Percentiles rank a stretch among this genome's conserved stretches.
phyloP scores from a whole-genome alignment of 2,888 invertebrate species.

The Pandemis heparana region DNA sequence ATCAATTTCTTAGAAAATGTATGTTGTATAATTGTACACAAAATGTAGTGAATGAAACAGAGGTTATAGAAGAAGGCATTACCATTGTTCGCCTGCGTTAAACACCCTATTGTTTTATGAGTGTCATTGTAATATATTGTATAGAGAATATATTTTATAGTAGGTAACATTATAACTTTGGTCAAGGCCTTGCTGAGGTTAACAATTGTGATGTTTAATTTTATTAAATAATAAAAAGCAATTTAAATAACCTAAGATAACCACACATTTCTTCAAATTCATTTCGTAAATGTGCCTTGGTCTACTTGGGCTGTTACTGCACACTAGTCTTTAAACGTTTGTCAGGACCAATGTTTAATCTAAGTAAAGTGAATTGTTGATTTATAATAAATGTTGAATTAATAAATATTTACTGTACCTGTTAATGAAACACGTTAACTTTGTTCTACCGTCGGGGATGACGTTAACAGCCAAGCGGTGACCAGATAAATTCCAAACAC shows the following conservation, averaged over 20 bases:
- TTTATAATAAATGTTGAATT: no score
- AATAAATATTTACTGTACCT: neutral
- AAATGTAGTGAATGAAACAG: conserved; percentile 21
- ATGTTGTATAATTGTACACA: conserved; percentile 11
- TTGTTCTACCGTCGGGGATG: neutral
- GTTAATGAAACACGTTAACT: neutral
- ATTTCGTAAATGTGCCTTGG: no score
- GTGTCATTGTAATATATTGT: conserved; percentile 15
- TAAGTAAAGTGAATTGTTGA: no score
- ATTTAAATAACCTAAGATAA: neutral
- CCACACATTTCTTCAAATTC: no score
- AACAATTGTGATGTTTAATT: neutral
- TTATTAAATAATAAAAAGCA: no score
- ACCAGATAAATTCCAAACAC: conserved; percentile 8
- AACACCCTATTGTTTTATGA: conserved; percentile 31
- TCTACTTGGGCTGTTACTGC: no score
- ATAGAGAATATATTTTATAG: neutral
- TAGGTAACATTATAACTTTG: neutral
- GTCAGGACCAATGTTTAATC: no score
- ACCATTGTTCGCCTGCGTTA: conserved; percentile 22
- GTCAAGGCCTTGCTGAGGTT: conserved; percentile 22
- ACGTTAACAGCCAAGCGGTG: conserved; percentile 2
- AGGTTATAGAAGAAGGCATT: conserved; percentile 27
- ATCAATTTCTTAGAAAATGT: neutral
- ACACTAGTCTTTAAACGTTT: no score